Percentiles rank a stretch among this genome's conserved stretches.
These are phyloP conservation scores for Hyposmocoma kahamanoa DNA, from an alignment of 1,140 invertebrate species.

Conservation along the genomic window DNA sequence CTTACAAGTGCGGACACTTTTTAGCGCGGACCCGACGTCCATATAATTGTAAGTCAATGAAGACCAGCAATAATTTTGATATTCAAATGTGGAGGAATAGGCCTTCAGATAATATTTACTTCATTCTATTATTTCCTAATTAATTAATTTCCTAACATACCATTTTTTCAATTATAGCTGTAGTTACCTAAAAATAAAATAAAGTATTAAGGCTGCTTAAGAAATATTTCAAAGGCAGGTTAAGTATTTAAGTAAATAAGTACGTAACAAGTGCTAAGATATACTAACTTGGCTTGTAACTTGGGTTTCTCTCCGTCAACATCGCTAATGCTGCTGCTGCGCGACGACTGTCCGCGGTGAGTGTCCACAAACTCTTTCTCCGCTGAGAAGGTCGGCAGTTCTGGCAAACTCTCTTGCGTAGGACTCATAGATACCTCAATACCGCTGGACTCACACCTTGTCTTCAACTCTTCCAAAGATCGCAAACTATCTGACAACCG, in stretches of 20 bases:
- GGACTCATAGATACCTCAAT: slow-evolving; percentile 27
- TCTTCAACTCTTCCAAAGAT: slow-evolving; percentile 78
- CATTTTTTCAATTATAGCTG: no score
- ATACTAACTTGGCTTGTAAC: slow-evolving; percentile 60
- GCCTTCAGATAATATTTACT: no score
- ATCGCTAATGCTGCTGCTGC: slow-evolving; percentile 59
- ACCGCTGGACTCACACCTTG: slow-evolving; percentile 33
- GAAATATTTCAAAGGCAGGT: not conserved
- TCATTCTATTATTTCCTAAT: no score
- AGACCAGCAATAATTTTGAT: no score
- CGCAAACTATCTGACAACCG: slow-evolving; percentile 86
- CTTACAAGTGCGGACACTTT: no score
- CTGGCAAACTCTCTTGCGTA: slow-evolving; percentile 37
- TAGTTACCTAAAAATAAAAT: no score
- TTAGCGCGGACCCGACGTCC: no score
- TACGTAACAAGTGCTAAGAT: no score
- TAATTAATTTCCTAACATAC: no score
- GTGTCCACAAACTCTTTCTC: slow-evolving; percentile 54
- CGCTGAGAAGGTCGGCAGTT: slow-evolving; percentile 33
- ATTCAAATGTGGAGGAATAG: no score
- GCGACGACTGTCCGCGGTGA: slow-evolving; percentile 46
- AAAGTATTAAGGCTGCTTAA: no score
- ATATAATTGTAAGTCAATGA: no score
- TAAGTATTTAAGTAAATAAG: slow-evolving; percentile 1
- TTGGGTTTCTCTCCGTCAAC: slow-evolving; percentile 55